Evolutionary conservation across 2,888 invertebrate genomes (phyloP).

Genomic region (Netelia inedita): DNA sequence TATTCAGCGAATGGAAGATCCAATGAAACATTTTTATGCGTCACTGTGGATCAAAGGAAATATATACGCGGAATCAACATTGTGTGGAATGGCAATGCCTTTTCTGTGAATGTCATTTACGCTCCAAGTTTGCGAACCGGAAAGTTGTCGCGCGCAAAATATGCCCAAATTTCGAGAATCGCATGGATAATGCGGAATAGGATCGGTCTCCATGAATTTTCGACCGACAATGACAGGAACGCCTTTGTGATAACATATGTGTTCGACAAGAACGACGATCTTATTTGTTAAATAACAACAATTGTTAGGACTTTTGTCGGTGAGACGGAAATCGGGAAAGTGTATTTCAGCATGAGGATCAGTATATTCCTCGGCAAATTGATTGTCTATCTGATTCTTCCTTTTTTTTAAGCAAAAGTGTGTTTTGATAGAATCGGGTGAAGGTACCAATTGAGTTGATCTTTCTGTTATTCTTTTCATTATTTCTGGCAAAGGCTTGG

Average conservation of each 20-base stretch:
- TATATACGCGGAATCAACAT: conserved; percentile 13
- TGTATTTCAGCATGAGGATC: conserved; percentile 6
- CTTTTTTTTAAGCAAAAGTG: not conserved
- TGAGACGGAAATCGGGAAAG: conserved; percentile 7
- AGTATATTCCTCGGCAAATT: not conserved
- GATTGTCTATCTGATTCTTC: not conserved
- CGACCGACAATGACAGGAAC: conserved; percentile 22
- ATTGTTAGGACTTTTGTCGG: conserved; percentile 12
- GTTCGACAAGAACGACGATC: conserved; percentile 1
- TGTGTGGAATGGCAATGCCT: conserved; percentile 33
- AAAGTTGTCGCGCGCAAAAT: not conserved
- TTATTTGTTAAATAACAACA: conserved; percentile 15
- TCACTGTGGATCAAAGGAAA: conserved; percentile 36
- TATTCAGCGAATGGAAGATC: too few relatives aligned
- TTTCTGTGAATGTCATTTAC: conserved; percentile 40
- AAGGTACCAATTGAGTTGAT: conserved; percentile 2
- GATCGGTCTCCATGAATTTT: not conserved
- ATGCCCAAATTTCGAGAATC: conserved; percentile 20
- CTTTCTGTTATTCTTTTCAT: conserved; percentile 47
- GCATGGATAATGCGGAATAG: conserved; percentile 9
- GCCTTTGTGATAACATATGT: conserved; percentile 17
- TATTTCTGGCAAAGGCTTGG: conserved; percentile 38
- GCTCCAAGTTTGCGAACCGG: conserved; percentile 39
- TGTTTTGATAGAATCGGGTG: not conserved
- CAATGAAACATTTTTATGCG: not conserved